Conservation (phyloP, 30 jellyfish, hydroid and myxozoan species). For the Rhopilema esculentum region DNA sequence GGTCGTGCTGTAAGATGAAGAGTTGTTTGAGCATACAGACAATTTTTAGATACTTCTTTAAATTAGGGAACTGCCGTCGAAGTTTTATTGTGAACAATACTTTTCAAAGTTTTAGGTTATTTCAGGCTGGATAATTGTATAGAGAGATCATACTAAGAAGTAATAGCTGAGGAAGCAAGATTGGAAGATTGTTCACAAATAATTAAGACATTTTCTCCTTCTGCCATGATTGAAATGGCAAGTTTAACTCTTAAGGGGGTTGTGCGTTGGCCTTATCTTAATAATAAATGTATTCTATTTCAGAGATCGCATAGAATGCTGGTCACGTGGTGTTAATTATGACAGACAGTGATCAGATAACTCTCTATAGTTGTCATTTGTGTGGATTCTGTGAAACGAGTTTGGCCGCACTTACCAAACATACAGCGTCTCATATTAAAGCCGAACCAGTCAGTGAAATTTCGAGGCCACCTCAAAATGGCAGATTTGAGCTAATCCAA, state of each 20-base stretch:
- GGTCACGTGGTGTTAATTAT: conserved; percentile 1
- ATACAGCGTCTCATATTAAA: conserved; percentile 86
- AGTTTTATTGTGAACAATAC: no score
- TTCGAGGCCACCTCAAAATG: conserved; percentile 20
- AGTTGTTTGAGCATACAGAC: no score
- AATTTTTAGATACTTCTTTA: no score
- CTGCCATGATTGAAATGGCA: background rate
- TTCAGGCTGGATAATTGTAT: no score
- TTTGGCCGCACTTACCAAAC: conserved; percentile 76
- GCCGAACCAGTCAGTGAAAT: conserved; percentile 61
- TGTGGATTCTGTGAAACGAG: conserved; percentile 90
- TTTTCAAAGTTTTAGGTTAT: no score
- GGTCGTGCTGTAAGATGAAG: no score
- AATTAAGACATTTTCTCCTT: no score
- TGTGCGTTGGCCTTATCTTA: background rate
- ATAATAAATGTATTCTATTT: background rate
- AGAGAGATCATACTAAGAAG: no score
- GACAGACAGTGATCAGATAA: conserved; percentile 69
- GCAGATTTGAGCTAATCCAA: conserved; percentile 23
- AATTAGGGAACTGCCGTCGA: no score
- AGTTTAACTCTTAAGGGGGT: no score
- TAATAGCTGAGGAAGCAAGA: no score
- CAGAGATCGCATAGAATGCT: background rate
- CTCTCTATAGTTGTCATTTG: conserved; percentile 80
- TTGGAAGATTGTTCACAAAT: no score